phyloP scores from a whole-genome alignment of 2,888 invertebrate species.

The Helicoverpa assulta region DNA sequence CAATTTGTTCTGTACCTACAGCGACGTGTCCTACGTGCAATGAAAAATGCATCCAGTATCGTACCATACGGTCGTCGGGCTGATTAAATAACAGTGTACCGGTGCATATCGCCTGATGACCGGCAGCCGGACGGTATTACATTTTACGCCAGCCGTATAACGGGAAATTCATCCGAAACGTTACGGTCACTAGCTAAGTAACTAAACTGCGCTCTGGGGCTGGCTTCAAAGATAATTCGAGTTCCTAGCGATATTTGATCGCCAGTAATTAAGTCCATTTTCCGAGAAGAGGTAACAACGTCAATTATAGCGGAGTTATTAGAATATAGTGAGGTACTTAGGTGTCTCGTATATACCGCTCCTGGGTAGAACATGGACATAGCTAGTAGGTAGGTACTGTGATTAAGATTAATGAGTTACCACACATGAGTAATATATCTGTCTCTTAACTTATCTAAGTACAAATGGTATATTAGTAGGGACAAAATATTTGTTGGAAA shows the following conservation, averaged over 20 bases:
- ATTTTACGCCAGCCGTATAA: constrained; percentile 55
- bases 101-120: constrained; percentile 62
- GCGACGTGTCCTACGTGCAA: constrained; percentile 26
- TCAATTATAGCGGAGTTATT: constrained; percentile 6
- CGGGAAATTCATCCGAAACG: constrained; percentile 33
- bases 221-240: constrained; percentile 32
- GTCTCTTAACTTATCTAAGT: no score
- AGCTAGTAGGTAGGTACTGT: no score
- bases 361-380: not conserved
- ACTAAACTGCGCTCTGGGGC: constrained; percentile 28
- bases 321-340: not conserved
- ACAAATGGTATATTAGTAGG: no score
- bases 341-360: not conserved
- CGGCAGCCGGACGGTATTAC: constrained; percentile 61
- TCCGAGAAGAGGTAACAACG: constrained; percentile 16
- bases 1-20: constrained; percentile 47
- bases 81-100: constrained; percentile 70
- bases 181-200: constrained; percentile 51
- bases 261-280: constrained; percentile 20
- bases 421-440: not conserved
- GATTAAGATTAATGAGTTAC: constrained; percentile 14
- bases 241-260: constrained; percentile 25
- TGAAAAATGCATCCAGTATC: constrained; percentile 53
- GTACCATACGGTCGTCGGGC: constrained; percentile 52
- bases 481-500: no score